Evolutionary conservation across 2,888 invertebrate species (phyloP).

Genomic region (Cantharis rustica): DNA sequence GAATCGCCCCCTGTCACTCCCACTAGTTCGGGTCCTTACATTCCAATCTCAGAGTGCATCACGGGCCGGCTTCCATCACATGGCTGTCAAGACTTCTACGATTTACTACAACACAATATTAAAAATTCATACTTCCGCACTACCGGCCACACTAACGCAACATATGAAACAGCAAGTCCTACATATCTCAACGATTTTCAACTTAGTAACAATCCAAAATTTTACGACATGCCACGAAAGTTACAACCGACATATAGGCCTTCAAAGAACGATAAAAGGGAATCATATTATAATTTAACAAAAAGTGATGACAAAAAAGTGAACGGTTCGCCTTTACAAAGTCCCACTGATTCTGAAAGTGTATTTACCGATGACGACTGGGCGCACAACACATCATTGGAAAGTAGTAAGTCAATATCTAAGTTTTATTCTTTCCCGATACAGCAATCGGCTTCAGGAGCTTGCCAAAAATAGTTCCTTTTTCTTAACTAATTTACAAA

Average conservation of each 20-base stretch:
- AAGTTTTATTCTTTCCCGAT: not conserved
- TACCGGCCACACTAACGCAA: conserved; percentile 43
- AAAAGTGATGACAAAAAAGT: conserved; percentile 13
- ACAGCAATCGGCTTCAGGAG: no score
- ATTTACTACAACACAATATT: conserved; percentile 46
- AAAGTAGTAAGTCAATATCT: conserved; percentile 43
- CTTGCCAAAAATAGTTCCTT: no score
- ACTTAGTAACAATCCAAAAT: conserved; percentile 60
- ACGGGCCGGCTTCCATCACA: conserved; percentile 67
- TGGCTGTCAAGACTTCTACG: conserved; percentile 47
- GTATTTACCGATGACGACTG: conserved; percentile 74
- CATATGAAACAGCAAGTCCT: conserved; percentile 42
- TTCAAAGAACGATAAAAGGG: conserved; percentile 10
- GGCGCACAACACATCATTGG: conserved; percentile 58
- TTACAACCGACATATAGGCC: conserved; percentile 37
- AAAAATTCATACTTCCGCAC: conserved; percentile 40
- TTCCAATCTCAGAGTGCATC: conserved; percentile 90
- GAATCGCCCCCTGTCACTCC: conserved; percentile 67
- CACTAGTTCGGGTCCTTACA: conserved; percentile 81
- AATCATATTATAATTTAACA: conserved; percentile 12
- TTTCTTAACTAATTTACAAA: no score
- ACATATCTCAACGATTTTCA: conserved; percentile 49
- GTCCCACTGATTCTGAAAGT: conserved; percentile 68
- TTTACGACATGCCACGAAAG: conserved; percentile 58
- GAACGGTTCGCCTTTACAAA: conserved; percentile 59